Conservation (phyloP, 1,140 invertebrate genomes). For the Heliconius congener region DNA sequence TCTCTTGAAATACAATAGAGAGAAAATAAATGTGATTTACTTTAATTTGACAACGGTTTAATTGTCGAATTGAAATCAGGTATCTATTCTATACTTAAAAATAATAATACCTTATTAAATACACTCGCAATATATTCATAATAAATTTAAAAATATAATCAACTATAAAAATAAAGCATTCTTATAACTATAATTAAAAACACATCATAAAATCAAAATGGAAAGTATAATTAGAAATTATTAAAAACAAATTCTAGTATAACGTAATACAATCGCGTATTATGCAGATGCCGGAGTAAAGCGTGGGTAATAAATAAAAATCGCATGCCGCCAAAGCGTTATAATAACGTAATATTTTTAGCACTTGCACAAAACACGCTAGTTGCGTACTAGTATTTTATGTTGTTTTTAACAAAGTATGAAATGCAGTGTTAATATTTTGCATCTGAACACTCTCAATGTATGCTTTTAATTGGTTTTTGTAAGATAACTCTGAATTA, state of each 20-base stretch:
- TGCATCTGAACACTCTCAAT: background rate
- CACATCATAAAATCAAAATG: background rate
- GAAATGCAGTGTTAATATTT: background rate
- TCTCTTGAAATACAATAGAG: too few relatives aligned
- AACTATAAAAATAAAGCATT: background rate
- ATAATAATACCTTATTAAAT: too few relatives aligned
- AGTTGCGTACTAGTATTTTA: constrained; percentile 20
- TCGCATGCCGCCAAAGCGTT: constrained; percentile 35
- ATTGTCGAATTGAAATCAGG: too few relatives aligned
- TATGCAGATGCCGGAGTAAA: constrained; percentile 34
- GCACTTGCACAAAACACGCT: constrained; percentile 30
- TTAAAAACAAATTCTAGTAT: constrained; percentile 21
- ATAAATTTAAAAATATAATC: too few relatives aligned
- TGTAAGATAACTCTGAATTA: background rate
- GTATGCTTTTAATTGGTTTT: background rate
- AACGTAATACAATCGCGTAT: constrained; percentile 28
- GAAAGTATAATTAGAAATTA: constrained; percentile 4
- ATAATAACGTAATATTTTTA: constrained; percentile 38
- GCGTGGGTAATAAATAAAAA: constrained; percentile 39
- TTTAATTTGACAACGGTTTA: too few relatives aligned
- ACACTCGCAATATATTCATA: too few relatives aligned
- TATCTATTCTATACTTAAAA: too few relatives aligned
- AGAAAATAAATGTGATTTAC: too few relatives aligned
- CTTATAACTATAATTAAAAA: background rate
- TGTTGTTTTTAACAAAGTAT: constrained; percentile 20